Evolutionary conservation across 2,888 invertebrate genomes (phyloP), one percentile per base, ranked within the genome.

Genomic region (Trichogramma dendrolimi): DNA sequence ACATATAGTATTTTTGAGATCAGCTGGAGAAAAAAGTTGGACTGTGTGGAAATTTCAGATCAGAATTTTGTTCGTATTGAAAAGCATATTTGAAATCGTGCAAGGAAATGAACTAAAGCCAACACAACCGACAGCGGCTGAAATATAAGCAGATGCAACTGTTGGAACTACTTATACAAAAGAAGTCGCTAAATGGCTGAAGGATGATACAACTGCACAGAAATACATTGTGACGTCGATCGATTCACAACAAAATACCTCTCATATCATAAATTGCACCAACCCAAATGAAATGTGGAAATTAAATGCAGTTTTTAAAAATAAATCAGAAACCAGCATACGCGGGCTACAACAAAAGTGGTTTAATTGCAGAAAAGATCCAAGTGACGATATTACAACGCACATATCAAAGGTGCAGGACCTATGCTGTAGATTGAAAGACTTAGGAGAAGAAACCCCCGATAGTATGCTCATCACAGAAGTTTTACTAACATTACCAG

Each of bases 231-330:
- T 42, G 0, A 60, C 64, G 10, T 14, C 61, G 14, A n/a, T n/a
- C n/a, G n/a, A 53, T 67, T 5, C 61, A 59, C 6, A 61, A 65
- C 1, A 48, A 14, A 38, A 56, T 61, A 5, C 7, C 64, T 1
- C 58, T 69, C 71, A 71, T 60, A 68, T 73, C 5, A 63, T 71
- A 48, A 70, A 72, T 64, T 72, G 71, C 53, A 7, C 60, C 5
- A 65, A 62, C 4, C 58, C 72, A 5, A 58, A 67, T 27, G 67
- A 69, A 11, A 74, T 74, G 72, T 74, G 73, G 71, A 72, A 70
- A 63, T 62, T 74, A 5, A 58, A 65, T 1, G 57, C 56, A 5
- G 64, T 73, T 1, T 73, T 68, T 50, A 71, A 73, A 60, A 71
- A 69, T 42, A 71, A 70, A 55, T 67, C 63, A 4, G 71, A 71